A percentile compares a stretch with the other conserved stretches of the same genome.
Conservation (phyloP, 1,140 invertebrate genomes). For the Ruditapes philippinarum region DNA sequence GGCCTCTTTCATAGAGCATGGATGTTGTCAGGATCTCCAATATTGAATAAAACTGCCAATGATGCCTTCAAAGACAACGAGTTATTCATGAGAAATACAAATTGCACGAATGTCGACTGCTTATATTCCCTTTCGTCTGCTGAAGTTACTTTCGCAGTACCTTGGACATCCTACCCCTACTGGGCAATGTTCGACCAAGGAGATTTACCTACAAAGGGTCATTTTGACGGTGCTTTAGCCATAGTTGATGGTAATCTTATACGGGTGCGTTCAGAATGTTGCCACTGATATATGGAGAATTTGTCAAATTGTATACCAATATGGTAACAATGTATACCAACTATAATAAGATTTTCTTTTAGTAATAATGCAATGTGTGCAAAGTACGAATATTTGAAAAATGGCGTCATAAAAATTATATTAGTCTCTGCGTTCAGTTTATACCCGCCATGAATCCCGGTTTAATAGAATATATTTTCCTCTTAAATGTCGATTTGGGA, state of each 20-base stretch:
- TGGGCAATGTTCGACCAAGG: slow-evolving; percentile 68
- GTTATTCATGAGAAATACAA: slow-evolving; percentile 70
- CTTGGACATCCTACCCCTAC: slow-evolving; percentile 68
- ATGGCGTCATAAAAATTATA: too few species aligned
- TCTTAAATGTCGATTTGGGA: too few species aligned
- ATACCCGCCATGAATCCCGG: too few species aligned
- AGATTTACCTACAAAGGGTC: slow-evolving; percentile 55
- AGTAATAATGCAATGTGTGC: too few species aligned
- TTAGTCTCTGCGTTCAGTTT: too few species aligned
- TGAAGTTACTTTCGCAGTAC: slow-evolving; percentile 60
- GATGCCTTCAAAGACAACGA: slow-evolving; percentile 71
- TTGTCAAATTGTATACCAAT: too few species aligned
- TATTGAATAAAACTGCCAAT: slow-evolving; percentile 74
- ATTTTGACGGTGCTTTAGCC: slow-evolving; percentile 70
- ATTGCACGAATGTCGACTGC: slow-evolving; percentile 71
- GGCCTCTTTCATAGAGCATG: slow-evolving; percentile 80
- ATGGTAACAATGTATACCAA: too few species aligned
- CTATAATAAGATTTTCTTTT: too few species aligned
- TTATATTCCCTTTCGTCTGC: slow-evolving; percentile 64
- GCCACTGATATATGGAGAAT: too few species aligned
- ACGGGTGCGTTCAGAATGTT: too few species aligned
- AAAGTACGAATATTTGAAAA: too few species aligned
- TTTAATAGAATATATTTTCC: too few species aligned
- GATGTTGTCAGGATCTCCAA: slow-evolving; percentile 72
- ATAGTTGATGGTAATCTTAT: slow-evolving; percentile 77